A percentile compares a stretch with the other conserved stretches of the same genome.
Evolutionary conservation across 2,113 vertebrate species (phyloP).

Genomic region (Oceanodroma tethys): DNA sequence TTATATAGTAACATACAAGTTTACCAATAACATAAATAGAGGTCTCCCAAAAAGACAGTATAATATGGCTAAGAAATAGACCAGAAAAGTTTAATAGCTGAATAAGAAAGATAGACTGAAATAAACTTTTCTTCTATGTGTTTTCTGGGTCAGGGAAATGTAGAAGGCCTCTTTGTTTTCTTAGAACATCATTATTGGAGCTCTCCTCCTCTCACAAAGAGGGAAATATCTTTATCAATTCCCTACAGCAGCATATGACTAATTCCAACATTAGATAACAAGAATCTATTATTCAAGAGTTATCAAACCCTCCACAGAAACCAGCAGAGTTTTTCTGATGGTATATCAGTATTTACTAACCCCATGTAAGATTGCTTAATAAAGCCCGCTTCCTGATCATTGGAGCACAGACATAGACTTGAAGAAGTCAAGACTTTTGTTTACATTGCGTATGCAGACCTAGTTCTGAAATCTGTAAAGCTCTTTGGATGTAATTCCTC

Average conservation of each 20-base stretch:
- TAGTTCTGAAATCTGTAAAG: background rate
- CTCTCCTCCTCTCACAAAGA: background rate
- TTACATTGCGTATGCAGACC: background rate
- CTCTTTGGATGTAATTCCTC: background rate
- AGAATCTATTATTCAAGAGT: background rate
- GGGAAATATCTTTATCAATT: background rate
- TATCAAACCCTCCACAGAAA: background rate
- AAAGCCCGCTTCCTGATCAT: background rate
- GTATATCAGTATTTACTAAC: background rate
- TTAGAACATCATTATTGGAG: background rate
- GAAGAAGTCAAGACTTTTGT: background rate
- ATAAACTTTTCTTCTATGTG: background rate
- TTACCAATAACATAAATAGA: background rate
- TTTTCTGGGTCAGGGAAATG: background rate
- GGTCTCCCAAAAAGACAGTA: fast-evolving
- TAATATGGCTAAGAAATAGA: background rate
- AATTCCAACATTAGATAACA: background rate
- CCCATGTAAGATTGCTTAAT: background rate
- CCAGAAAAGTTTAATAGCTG: background rate
- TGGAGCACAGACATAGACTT: background rate
- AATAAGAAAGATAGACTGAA: background rate
- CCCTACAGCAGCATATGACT: background rate
- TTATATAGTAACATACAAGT: background rate
- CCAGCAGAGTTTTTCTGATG: background rate
- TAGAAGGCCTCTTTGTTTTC: background rate